Evolutionary conservation across 2,888 invertebrate species (phyloP).

Genomic region (Patella caerulea): DNA sequence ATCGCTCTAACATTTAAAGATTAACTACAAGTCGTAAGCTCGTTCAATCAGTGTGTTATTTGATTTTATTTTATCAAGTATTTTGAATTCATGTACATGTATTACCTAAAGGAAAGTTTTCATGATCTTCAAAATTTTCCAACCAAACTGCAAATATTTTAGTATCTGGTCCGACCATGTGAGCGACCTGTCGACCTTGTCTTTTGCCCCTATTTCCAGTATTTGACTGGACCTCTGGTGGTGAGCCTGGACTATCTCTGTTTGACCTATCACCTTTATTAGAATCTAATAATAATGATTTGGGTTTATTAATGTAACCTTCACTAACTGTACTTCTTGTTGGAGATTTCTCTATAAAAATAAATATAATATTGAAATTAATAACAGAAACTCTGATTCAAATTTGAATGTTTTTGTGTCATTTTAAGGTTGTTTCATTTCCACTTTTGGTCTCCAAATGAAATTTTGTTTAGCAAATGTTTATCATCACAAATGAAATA

Average conservation of each 20-base stretch:
- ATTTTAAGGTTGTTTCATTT: background rate
- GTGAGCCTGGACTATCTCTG: slow-evolving; percentile 55
- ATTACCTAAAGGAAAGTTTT: slow-evolving; percentile 87
- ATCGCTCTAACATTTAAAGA: too few relatives aligned
- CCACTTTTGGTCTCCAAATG: too few relatives aligned
- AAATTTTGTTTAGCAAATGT: too few relatives aligned
- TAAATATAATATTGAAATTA: background rate
- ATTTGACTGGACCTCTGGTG: slow-evolving; percentile 46
- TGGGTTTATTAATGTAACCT: slow-evolving; percentile 49
- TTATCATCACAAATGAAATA: too few relatives aligned
- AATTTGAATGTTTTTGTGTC: background rate
- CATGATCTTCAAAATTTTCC: slow-evolving; percentile 94
- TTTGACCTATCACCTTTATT: slow-evolving; percentile 52
- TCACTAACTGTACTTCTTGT: slow-evolving; percentile 18
- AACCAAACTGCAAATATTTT: slow-evolving; percentile 88
- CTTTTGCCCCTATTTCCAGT: slow-evolving; percentile 28
- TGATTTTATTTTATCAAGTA: too few relatives aligned
- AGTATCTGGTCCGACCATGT: slow-evolving; percentile 66
- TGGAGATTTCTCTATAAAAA: slow-evolving; percentile 49
- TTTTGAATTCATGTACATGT: too few relatives aligned
- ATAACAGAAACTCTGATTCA: background rate
- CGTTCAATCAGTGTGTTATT: too few relatives aligned
- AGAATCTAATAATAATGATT: slow-evolving; percentile 64
- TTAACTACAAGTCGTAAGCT: too few relatives aligned
- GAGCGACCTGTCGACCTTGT: slow-evolving; percentile 52